A percentile compares a stretch with the other conserved stretches of the same genome.
phyloP scores from a whole-genome alignment of 2,888 invertebrate species.

The Lasioglossum pauxillum region DNA sequence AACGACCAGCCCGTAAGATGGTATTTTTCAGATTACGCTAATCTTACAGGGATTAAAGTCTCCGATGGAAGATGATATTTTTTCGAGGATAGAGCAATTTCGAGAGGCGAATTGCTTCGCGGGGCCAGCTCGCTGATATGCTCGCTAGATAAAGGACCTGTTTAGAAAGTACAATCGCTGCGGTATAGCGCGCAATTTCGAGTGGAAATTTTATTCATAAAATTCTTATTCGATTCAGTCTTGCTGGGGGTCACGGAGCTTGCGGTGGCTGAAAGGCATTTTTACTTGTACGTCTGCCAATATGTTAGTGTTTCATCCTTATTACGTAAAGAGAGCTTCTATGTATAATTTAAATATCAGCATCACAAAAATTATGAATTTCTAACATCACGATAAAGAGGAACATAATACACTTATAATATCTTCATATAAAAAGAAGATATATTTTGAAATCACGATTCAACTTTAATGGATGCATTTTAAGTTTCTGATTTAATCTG shows the following conservation, averaged over 20 bases:
- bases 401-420: neutral
- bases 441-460: neutral
- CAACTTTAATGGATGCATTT: neutral
- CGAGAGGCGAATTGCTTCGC: neutral
- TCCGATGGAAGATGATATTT: neutral
- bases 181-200: neutral
- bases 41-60: neutral
- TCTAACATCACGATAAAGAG: too few relatives aligned
- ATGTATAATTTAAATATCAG: neutral
- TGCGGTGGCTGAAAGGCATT: neutral
- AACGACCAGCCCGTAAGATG: neutral
- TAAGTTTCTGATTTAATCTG: neutral
- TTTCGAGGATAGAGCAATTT: neutral
- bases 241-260: neutral
- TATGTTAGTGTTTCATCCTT: neutral
- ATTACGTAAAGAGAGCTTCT: neutral
- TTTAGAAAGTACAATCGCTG: neutral
- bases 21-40: neutral
- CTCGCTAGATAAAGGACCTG: neutral
- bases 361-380: neutral
- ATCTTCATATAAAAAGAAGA: neutral
- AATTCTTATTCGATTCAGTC: neutral
- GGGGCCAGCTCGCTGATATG: neutral
- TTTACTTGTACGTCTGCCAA: neutral
- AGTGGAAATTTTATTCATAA: constrained; percentile 1